Base-by-base conservation (phyloP, 2,797 vertebrate species). In the Crenichthys baileyi region DNA sequence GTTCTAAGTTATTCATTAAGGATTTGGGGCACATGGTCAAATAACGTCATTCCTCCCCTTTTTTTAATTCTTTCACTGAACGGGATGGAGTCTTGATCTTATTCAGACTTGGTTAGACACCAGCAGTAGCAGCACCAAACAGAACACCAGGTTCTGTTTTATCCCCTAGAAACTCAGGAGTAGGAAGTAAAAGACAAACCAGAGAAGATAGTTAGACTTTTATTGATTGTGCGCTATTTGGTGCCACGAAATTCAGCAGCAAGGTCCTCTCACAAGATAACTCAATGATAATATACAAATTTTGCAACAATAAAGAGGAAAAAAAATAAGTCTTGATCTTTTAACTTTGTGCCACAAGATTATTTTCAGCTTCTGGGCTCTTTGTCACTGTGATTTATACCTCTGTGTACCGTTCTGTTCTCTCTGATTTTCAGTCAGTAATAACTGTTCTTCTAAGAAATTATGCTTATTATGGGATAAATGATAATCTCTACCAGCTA, bases 1-100 rank as follows among this genome's bases (percentile, higher is more conserved):
- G 97, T 96, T 96, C 97, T 98, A 97, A 98, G 96, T 98, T 98
- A 98, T 97, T 96, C 96, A 98, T 97, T 97, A 97, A 98, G 96
- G 96, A 97, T 97, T 98, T 99, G 98, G 97, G 98, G 97, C 98
- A 97, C 93, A 92, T 94, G 96, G 96, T 99, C 97, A 99, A 98
- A 98, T 97, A 96, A 98, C 97, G 98, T 98, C 97, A 99, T 98
- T 97, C 96, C 96, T 90, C 86, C 87, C 70, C 87, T 79, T 68
- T 55, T n/a, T 55, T 67, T 75, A 31, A 75, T 90, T 93, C 93
- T 91, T 92, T 94, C 95, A 95, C 90, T 91, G 92, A 95, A 95
- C 82, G 85, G 93, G 93, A 94, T 93, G 92, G 93, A 94, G 93
- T 96, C 95, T 94, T 94, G 95, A 96, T 95, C 94, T 94, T 91